These are phyloP conservation scores for Trypoxylus dichotomus DNA, from an alignment of 1,140 invertebrate species.

Conservation along the genomic window DNA sequence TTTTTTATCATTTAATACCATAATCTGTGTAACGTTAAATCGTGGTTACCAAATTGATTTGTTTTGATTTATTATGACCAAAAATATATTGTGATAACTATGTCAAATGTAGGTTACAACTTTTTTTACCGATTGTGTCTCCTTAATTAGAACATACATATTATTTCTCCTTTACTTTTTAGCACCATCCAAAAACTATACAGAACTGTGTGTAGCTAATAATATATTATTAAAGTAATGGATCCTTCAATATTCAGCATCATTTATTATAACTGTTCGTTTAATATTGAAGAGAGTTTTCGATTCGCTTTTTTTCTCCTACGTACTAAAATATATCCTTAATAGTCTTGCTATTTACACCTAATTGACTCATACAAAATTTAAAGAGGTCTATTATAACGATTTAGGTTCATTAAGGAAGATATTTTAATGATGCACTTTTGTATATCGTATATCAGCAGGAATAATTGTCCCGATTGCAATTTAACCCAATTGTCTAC, in stretches of 20 bases:
- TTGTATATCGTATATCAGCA: neutral
- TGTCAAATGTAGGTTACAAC: neutral
- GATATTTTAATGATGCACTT: neutral
- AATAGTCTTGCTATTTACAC: slow-evolving; percentile 14
- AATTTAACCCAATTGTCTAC: neutral
- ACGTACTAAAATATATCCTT: neutral
- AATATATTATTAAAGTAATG: slow-evolving; percentile 8
- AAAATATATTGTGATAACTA: neutral
- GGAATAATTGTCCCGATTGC: neutral
- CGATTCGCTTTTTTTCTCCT: slow-evolving; percentile 4
- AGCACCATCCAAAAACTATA: neutral
- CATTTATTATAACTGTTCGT: slow-evolving; percentile 21
- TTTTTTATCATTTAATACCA: neutral
- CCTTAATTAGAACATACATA: neutral
- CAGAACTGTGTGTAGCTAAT: neutral
- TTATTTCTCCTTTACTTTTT: neutral
- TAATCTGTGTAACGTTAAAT: neutral
- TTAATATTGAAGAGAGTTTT: slow-evolving; percentile 14
- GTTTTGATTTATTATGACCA: neutral
- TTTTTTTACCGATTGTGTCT: neutral
- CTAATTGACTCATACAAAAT: slow-evolving; percentile 24
- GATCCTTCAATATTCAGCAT: neutral
- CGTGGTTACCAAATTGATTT: neutral
- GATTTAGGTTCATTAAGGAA: slow-evolving; percentile 2
- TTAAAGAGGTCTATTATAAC: slow-evolving; percentile 2